phyloP scores from a whole-genome alignment of 2,888 invertebrate species.

The Ormia ochracea region DNA sequence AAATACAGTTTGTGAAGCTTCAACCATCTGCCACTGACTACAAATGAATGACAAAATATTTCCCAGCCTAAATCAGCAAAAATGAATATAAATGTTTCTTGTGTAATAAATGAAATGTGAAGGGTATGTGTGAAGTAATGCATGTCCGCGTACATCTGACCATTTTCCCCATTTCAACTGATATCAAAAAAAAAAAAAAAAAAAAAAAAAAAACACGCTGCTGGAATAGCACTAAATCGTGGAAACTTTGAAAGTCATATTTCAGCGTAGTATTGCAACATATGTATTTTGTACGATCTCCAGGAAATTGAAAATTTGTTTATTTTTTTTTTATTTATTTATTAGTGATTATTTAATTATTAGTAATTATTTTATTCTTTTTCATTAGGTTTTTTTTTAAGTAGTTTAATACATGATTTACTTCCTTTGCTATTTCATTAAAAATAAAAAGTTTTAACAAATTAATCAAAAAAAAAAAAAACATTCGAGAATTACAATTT shows the following conservation, averaged over 20 bases:
- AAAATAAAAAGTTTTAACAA: too few relatives aligned
- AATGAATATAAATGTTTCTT: not conserved
- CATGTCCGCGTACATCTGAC: too few relatives aligned
- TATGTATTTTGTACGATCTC: not conserved
- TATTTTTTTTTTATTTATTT: not conserved
- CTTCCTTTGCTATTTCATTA: too few relatives aligned
- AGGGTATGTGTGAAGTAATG: too few relatives aligned
- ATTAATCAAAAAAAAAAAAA: too few relatives aligned
- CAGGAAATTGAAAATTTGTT: too few relatives aligned
- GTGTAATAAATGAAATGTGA: not conserved
- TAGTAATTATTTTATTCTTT: not conserved
- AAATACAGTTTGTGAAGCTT: not conserved
- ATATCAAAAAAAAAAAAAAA: too few relatives aligned
- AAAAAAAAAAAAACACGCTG: too few relatives aligned
- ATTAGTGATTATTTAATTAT: not conserved
- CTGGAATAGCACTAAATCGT: not conserved
- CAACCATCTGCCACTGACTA: not conserved
- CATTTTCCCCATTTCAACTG: too few relatives aligned
- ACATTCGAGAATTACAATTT: too few relatives aligned
- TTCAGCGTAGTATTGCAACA: not conserved
- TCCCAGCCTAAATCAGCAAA: not conserved
- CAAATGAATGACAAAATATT: not conserved
- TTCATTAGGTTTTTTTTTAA: not conserved
- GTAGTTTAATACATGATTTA: not conserved
- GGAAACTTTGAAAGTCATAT: not conserved